A percentile compares a stretch with the other conserved stretches of the same genome.
Conservation (phyloP, 1,140 invertebrate species). For the Drosophila lowei region DNA sequence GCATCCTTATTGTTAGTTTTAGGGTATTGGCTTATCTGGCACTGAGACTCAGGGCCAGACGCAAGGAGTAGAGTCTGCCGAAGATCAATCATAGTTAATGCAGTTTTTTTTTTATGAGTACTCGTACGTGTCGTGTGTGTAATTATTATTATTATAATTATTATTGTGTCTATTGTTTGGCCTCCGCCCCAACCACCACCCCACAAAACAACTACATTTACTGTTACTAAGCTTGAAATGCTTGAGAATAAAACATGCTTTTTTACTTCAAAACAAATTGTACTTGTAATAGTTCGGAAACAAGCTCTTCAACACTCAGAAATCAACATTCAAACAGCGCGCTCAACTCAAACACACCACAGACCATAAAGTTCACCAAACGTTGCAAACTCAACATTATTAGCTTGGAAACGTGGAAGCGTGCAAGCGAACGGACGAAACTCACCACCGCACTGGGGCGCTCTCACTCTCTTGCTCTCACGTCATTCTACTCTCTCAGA, state of each 20-base stretch:
- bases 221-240: slow-evolving; percentile 24
- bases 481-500: slow-evolving; percentile 2
- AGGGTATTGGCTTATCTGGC: slow-evolving; percentile 90
- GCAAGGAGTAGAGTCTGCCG: slow-evolving; percentile 66
- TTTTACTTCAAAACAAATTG: slow-evolving; percentile 3
- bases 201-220: slow-evolving; percentile 8
- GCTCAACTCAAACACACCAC: neutral
- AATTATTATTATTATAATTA: slow-evolving; percentile 31
- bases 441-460: slow-evolving; percentile 9
- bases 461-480: slow-evolving; percentile 1
- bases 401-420: no score
- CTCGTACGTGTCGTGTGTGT: neutral
- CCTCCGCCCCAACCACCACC: slow-evolving; percentile 28
- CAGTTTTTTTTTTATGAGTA: slow-evolving; percentile 10
- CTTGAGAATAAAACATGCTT: slow-evolving; percentile 26
- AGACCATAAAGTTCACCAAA: neutral
- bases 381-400: neutral
- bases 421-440: no score
- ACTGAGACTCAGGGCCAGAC: slow-evolving; percentile 86
- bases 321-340: slow-evolving; percentile 18
- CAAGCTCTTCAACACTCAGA: no score
- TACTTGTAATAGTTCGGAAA: neutral
- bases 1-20: slow-evolving; percentile 89
- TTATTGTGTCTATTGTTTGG: slow-evolving; percentile 43
- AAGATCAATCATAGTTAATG: slow-evolving; percentile 14